These are phyloP conservation scores for Montipora sp. DNA, from an alignment of 64 coral and sea anemone species.

Conservation along the genomic window DNA sequence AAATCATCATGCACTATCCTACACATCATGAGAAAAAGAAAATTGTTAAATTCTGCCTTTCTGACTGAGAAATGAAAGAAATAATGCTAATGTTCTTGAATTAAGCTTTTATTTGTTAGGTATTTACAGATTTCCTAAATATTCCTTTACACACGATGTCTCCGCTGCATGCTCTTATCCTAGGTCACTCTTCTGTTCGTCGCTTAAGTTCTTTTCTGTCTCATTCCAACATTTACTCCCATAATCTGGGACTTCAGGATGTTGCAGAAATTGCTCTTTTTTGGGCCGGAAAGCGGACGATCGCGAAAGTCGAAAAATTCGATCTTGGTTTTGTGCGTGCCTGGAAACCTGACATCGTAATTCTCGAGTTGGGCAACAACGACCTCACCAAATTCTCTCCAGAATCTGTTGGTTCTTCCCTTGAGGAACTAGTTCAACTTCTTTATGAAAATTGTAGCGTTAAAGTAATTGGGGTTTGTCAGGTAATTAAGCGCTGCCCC, in stretches of 20 bases:
- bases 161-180: too few relatives aligned
- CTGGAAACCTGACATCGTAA: not conserved
- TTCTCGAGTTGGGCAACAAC: slow-evolving; percentile 27
- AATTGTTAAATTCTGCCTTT: too few relatives aligned
- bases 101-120: too few relatives aligned
- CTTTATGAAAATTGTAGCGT: not conserved
- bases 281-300: not conserved
- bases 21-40: too few relatives aligned
- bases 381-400: not conserved
- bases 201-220: not conserved
- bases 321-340: not conserved
- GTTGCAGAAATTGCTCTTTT: not conserved
- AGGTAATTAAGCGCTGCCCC: slow-evolving; percentile 1
- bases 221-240: too few relatives aligned
- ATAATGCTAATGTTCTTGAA: too few relatives aligned
- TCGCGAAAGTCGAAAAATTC: not conserved
- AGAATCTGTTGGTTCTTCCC: not conserved
- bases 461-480: slow-evolving; percentile 1
- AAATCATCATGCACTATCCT: too few relatives aligned
- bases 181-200: not conserved
- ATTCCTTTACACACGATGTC: too few relatives aligned
- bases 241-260: not conserved
- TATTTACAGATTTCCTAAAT: too few relatives aligned
- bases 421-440: not conserved
- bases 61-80: too few relatives aligned